These are phyloP conservation scores for Arctopsyche grandis DNA, from an alignment of 1,140 invertebrate genomes.

Conservation along the genomic window DNA sequence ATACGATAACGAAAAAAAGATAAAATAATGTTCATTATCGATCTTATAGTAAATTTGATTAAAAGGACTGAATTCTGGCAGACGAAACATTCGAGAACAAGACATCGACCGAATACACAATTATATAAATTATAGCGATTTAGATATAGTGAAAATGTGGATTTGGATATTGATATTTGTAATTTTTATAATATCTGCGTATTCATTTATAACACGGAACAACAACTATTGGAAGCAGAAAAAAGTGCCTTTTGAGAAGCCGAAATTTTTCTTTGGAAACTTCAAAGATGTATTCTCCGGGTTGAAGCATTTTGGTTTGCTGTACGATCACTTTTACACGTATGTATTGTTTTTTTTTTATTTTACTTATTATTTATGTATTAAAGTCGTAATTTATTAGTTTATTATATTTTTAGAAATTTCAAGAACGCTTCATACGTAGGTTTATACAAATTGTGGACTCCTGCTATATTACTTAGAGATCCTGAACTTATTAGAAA, in stretches of 20 bases:
- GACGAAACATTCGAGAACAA: too few relatives aligned
- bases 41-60: too few relatives aligned
- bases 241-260: constrained; percentile 49
- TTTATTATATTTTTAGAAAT: too few relatives aligned
- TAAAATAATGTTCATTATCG: too few relatives aligned
- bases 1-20: too few relatives aligned
- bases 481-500: constrained; percentile 62
- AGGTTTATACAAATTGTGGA: constrained; percentile 53
- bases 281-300: constrained; percentile 37
- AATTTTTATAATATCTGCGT: too few relatives aligned
- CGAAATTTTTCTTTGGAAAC: constrained; percentile 52
- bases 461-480: constrained; percentile 58
- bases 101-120: too few relatives aligned
- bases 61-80: too few relatives aligned
- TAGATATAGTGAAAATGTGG: too few relatives aligned
- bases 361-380: neutral
- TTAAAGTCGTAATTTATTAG: too few relatives aligned
- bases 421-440: constrained; percentile 50
- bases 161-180: too few relatives aligned
- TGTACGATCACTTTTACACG: constrained; percentile 46
- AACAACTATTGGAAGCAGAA: constrained; percentile 55
- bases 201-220: constrained; percentile 44
- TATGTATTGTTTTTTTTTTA: constrained; percentile 26
- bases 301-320: constrained; percentile 35
- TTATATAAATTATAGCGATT: too few relatives aligned